A percentile compares a stretch with the other conserved stretches of the same genome.
Conservation (phyloP, 1,140 invertebrate species). For the Chironomus striatipennis region DNA sequence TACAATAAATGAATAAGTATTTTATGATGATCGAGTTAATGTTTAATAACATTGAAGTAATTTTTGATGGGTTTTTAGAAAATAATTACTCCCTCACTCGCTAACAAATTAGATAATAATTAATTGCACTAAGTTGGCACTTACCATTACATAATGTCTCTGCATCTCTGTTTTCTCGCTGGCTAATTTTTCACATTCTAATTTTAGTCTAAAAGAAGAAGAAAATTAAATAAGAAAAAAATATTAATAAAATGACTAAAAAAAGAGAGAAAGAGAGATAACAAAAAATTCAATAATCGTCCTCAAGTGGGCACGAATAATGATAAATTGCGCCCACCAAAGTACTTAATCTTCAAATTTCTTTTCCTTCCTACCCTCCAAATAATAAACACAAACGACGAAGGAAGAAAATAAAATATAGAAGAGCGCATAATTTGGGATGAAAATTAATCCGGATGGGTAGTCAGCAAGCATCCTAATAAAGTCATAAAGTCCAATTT, state of each 20-base stretch:
- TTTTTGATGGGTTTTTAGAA: no score
- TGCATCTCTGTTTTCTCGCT: conserved; percentile 98
- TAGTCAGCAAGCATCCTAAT: background rate
- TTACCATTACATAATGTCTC: conserved; percentile 97
- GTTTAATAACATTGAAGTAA: no score
- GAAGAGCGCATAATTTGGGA: background rate
- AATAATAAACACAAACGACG: no score
- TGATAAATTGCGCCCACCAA: background rate
- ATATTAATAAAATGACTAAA: conserved; percentile 29
- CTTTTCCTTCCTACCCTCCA: no score
- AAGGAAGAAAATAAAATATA: background rate
- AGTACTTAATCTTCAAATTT: conserved; percentile 4
- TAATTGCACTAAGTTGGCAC: conserved; percentile 35
- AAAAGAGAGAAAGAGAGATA: conserved; percentile 6
- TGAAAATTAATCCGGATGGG: conserved; percentile 20
- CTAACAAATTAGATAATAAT: conserved; percentile 11
- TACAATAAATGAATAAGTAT: no score
- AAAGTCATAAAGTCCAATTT: conserved; percentile 22
- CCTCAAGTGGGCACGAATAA: conserved; percentile 4
- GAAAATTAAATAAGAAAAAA: conserved; percentile 34
- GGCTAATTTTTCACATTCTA: conserved; percentile 92
- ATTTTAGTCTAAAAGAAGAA: conserved; percentile 62
- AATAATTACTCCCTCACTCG: background rate
- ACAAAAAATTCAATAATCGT: conserved; percentile 4
- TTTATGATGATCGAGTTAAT: no score